Base-by-base conservation (phyloP, 2,113 vertebrate species). In the Engraulis encrasicolus region DNA sequence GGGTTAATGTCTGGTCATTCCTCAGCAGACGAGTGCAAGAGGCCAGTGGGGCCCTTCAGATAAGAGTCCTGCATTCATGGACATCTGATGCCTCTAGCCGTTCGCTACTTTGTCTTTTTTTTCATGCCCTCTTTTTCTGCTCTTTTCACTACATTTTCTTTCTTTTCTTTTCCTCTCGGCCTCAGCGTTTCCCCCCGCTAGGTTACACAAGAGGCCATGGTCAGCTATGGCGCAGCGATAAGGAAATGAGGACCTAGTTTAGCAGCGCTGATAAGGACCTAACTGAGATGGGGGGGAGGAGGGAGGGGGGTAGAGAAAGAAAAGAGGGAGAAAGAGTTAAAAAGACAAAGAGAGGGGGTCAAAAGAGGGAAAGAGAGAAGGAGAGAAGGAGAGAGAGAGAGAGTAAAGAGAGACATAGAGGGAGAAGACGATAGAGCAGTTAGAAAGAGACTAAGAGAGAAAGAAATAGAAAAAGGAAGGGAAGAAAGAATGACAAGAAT, bases 161-260 rank as follows among this genome's bases (percentile, higher is more conserved):
- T 45, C 40, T 45, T 45, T 45, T 9, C 9, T 45, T 78, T 58
- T 54, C 23, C 31, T 48, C 49, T 52, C 23, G 34, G 45, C 31
- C 45, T 82, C 82, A 84, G 79, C 78, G 83, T 86, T 88, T 90
- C 88, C 87, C 86, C 87, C 79, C 85, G 83, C 40, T 34, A 48
- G 82, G 87, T 89, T 90, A 87, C 86, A 83, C 87, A 87, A 89
- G 88, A 85, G 88, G 86, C 88, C 90, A 86, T 82, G 87, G 88
- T 87, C 87, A 88, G 83, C 85, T 83, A 87, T 83, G 82, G 80
- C 78, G 82, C 49, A n/a, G 74, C 19, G 87, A 89, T 89, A 91
- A 90, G 87, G 88, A 89, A 83, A 85, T 80, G 87, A 80, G 86
- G 66, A 80, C 80, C 82, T 74, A 90, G 87, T 86, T 88, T 81